These are phyloP conservation scores for Poecilus cupreus DNA, from an alignment of 2,888 invertebrate species.

Conservation along the genomic window DNA sequence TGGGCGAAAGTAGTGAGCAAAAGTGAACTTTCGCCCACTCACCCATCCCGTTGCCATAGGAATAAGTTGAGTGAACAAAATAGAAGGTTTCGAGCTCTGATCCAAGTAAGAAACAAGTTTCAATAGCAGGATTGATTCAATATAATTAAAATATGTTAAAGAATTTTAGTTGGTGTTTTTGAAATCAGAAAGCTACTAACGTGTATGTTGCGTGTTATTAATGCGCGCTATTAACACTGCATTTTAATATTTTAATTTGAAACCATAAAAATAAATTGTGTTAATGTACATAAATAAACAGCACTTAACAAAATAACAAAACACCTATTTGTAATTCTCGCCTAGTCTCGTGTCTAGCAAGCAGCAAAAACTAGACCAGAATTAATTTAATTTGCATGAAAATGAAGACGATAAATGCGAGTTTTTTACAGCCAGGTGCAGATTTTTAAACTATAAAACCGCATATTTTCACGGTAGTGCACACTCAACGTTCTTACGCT, in stretches of 20 bases:
- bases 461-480: slow-evolving; percentile 34
- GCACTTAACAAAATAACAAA: not conserved
- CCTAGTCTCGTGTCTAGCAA: slow-evolving; percentile 26
- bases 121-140: too few species aligned
- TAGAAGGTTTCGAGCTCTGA: too few species aligned
- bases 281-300: slow-evolving; percentile 20
- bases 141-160: too few species aligned
- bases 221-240: not conserved
- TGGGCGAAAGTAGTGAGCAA: too few species aligned
- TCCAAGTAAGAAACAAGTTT: too few species aligned
- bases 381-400: slow-evolving; percentile 53
- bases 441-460: slow-evolving; percentile 47
- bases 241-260: slow-evolving; percentile 7
- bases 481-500: slow-evolving; percentile 7
- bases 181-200: too few species aligned
- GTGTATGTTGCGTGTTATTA: not conserved
- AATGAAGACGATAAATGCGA: slow-evolving; percentile 45
- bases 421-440: slow-evolving; percentile 21
- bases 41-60: too few species aligned
- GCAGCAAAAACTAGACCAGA: slow-evolving; percentile 32
- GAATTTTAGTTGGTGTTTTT: too few species aligned
- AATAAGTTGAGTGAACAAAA: too few species aligned
- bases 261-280: slow-evolving; percentile 22
- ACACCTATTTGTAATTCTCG: slow-evolving; percentile 33
- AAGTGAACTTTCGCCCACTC: too few species aligned